These are phyloP conservation scores for Thamnophis elegans DNA, from an alignment of 2,797 vertebrate species.

Conservation along the genomic window DNA sequence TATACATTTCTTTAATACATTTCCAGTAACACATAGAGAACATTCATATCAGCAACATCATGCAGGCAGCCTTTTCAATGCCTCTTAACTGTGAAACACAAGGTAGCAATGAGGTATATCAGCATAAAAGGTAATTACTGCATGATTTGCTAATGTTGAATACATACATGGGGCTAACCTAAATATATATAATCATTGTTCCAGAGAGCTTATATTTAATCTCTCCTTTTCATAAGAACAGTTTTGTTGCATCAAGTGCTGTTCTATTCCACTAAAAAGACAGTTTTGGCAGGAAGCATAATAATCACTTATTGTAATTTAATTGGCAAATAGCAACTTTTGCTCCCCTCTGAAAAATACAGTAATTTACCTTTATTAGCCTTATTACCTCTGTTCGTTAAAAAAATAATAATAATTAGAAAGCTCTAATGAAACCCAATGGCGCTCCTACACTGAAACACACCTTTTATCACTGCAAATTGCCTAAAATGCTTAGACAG, in stretches of 20 bases:
- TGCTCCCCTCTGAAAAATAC: slow-evolving; percentile 2
- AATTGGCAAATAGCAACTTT: not conserved
- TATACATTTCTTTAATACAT: not conserved
- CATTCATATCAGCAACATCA: not conserved
- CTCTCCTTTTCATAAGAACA: not conserved
- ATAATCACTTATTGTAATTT: slow-evolving; percentile 19
- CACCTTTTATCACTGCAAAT: not conserved
- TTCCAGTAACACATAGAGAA: not conserved
- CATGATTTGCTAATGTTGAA: not conserved
- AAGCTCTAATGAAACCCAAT: not conserved
- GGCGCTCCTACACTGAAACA: not conserved
- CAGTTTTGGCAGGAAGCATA: not conserved
- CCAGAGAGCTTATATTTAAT: not conserved
- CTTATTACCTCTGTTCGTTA: slow-evolving; percentile 1
- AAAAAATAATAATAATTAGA: not conserved
- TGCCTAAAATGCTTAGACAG: not conserved
- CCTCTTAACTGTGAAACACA: not conserved
- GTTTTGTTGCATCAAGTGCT: not conserved
- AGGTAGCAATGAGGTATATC: not conserved
- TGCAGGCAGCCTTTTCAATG: not conserved
- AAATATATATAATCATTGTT: slow-evolving; percentile 3
- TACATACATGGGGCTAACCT: not conserved
- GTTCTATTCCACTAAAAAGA: not conserved
- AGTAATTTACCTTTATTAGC: slow-evolving; percentile 21
- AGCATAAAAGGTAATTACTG: not conserved